Conservation (phyloP, 2,797 vertebrate species). For the Argentina silus region DNA sequence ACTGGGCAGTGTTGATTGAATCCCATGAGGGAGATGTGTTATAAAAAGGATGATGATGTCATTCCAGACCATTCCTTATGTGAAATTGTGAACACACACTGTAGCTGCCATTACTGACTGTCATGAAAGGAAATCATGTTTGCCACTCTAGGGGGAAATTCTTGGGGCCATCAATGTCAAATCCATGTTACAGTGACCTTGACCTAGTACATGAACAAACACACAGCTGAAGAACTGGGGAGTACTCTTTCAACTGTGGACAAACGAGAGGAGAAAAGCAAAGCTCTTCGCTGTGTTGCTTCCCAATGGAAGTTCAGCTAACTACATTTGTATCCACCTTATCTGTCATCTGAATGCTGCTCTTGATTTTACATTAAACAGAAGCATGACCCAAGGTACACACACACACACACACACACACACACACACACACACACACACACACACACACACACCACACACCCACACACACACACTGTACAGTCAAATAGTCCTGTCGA, state of each 20-base stretch:
- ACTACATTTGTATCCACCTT: too few relatives aligned
- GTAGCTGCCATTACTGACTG: neutral
- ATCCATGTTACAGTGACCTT: too few relatives aligned
- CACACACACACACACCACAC: slow-evolving; percentile 7
- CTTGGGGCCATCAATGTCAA: too few relatives aligned
- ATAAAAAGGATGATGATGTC: slow-evolving; percentile 23
- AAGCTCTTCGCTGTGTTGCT: too few relatives aligned
- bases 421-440: slow-evolving; percentile 1
- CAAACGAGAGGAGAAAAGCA: too few relatives aligned
- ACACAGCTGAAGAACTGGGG: too few relatives aligned
- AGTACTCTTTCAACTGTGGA: too few relatives aligned
- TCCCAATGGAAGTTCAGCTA: too few relatives aligned
- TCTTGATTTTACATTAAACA: too few relatives aligned
- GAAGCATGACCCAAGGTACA: neutral
- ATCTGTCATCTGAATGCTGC: too few relatives aligned
- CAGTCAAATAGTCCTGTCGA: slow-evolving; percentile 2
- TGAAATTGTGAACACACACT: slow-evolving; percentile 24
- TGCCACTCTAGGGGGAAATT: too few relatives aligned
- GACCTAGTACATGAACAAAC: too few relatives aligned
- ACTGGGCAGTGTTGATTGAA: neutral
- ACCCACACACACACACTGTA: slow-evolving; percentile 3
- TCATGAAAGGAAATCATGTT: slow-evolving; percentile 7
- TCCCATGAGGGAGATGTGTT: neutral
- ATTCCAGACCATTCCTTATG: slow-evolving; percentile 35
- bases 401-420: slow-evolving; percentile 1